These are phyloP conservation scores for Chunga burmeisteri DNA, from an alignment of 2,113 vertebrate genomes.

Conservation along the genomic window DNA sequence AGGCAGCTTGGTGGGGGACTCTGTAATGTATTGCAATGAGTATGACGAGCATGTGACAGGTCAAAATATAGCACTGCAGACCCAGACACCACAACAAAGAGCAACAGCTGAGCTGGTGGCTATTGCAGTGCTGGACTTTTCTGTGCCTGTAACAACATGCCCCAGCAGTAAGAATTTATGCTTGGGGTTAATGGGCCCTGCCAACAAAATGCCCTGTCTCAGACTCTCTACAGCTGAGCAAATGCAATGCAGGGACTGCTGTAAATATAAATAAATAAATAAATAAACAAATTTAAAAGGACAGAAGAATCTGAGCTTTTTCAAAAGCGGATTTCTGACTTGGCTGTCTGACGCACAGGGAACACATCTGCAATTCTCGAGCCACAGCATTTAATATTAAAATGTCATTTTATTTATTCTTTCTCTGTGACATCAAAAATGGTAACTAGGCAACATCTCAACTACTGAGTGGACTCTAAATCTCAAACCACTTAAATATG, in stretches of 20 bases:
- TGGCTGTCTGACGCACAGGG: not conserved
- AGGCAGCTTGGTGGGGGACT: not conserved
- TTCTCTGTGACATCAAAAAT: not conserved
- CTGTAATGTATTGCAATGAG: rapidly evolving
- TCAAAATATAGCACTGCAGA: not conserved
- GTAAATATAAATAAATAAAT: not conserved
- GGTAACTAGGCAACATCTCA: conserved; percentile 33
- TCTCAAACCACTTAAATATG: not conserved
- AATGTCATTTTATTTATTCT: conserved; percentile 11
- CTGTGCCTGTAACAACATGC: not conserved
- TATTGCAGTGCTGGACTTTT: not conserved
- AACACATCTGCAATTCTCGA: not conserved
- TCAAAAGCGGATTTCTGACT: not conserved
- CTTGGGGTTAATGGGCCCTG: not conserved
- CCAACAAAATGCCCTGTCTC: not conserved
- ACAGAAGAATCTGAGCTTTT: not conserved
- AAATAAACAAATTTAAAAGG: not conserved
- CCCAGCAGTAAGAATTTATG: not conserved
- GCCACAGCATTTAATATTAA: not conserved
- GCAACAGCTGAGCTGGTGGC: not conserved
- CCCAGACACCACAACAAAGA: not conserved
- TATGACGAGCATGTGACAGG: not conserved
- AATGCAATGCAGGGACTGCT: not conserved
- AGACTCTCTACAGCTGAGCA: not conserved
- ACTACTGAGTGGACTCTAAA: not conserved